Conservation (phyloP, 2,888 invertebrate genomes). For the Mythimna vitellina region DNA sequence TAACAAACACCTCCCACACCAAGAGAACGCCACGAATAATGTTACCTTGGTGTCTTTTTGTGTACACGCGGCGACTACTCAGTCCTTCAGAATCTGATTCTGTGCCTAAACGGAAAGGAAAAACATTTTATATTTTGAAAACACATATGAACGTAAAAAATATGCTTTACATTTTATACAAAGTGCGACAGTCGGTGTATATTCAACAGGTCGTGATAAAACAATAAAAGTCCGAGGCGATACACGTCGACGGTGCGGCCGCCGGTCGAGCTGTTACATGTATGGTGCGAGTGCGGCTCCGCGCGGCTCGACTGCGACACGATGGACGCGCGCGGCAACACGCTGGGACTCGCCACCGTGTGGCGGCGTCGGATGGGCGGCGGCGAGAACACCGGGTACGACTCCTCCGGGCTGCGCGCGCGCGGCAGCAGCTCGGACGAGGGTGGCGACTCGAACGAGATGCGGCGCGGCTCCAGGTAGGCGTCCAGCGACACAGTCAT, state of each 20-base stretch:
- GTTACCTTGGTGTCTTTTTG: slow-evolving; percentile 86
- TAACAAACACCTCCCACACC: slow-evolving; percentile 76
- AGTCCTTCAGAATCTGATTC: slow-evolving; percentile 68
- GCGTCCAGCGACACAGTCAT: slow-evolving; percentile 96
- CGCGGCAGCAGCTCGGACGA: slow-evolving; percentile 93
- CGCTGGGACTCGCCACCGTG: slow-evolving; percentile 87
- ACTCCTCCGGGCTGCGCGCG: slow-evolving; percentile 94
- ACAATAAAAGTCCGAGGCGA: slow-evolving; percentile 39
- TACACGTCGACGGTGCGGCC: neutral
- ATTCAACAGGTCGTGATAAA: slow-evolving; percentile 61
- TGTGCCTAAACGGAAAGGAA: slow-evolving; percentile 81
- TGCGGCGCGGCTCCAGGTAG: slow-evolving; percentile 95
- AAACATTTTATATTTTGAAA: slow-evolving; percentile 60
- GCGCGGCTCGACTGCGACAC: slow-evolving; percentile 94
- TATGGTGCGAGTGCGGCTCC: slow-evolving; percentile 95
- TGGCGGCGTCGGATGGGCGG: slow-evolving; percentile 94
- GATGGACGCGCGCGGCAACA: slow-evolving; percentile 93
- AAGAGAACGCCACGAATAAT: slow-evolving; percentile 56
- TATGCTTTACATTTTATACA: slow-evolving; percentile 88
- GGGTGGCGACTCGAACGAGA: slow-evolving; percentile 95
- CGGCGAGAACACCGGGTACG: slow-evolving; percentile 96
- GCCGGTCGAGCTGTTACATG: slow-evolving; percentile 92
- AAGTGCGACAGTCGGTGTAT: slow-evolving; percentile 74
- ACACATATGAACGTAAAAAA: slow-evolving; percentile 52
- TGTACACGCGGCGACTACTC: slow-evolving; percentile 76